Evolutionary conservation across 1,140 invertebrate species (phyloP).

Genomic region (Zophobas atratus): DNA sequence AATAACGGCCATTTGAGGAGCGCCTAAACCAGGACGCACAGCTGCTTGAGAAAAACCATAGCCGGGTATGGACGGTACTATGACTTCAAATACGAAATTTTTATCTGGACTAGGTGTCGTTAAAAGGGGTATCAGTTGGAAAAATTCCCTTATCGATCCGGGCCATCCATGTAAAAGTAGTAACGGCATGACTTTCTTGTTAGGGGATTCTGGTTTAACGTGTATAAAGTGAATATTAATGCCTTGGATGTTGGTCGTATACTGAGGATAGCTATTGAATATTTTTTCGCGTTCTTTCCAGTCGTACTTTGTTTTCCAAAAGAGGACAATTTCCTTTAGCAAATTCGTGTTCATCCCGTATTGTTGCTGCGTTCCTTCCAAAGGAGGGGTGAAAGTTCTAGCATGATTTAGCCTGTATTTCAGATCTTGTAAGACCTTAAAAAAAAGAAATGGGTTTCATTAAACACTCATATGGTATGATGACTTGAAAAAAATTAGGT

Average conservation of each 20-base stretch:
- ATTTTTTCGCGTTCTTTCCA: constrained; percentile 79
- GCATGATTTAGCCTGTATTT: constrained; percentile 73
- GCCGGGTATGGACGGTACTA: constrained; percentile 73
- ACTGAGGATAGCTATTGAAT: constrained; percentile 83
- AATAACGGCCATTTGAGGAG: constrained; percentile 78
- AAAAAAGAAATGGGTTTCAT: constrained; percentile 69
- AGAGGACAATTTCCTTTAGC: constrained; percentile 79
- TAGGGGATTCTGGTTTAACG: constrained; percentile 73
- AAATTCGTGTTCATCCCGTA: constrained; percentile 84
- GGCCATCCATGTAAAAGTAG: constrained; percentile 93
- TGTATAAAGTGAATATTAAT: constrained; percentile 85
- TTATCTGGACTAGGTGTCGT: constrained; percentile 72
- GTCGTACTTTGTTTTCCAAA: constrained; percentile 84
- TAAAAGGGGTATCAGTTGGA: constrained; percentile 84
- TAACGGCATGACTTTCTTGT: constrained; percentile 76
- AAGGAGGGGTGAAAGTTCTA: constrained; percentile 71
- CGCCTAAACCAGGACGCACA: constrained; percentile 72
- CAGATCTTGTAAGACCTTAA: constrained; percentile 75
- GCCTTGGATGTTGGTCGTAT: constrained; percentile 79
- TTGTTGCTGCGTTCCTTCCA: constrained; percentile 79
- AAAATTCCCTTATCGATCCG: constrained; percentile 89
- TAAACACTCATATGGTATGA: too few species aligned
- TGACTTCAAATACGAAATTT: constrained; percentile 84
- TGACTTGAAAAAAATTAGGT: neutral
- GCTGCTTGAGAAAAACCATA: constrained; percentile 79